Evolutionary conservation across 1,140 invertebrate species (phyloP), one percentile per base, ranked within the genome.

Genomic region (Subanguina moxae): DNA sequence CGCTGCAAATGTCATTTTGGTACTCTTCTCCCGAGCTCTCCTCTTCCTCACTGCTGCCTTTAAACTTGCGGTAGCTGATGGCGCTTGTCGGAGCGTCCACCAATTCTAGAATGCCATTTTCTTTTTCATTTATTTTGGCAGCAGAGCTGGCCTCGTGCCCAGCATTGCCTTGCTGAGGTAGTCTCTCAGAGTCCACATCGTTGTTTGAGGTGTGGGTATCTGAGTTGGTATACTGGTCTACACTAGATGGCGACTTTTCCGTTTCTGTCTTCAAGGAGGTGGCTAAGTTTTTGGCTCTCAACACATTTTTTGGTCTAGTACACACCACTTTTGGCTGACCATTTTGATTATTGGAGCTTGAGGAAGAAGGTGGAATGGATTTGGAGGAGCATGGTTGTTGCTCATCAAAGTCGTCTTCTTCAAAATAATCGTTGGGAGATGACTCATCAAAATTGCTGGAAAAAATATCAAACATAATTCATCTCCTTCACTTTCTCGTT

Each of bases 371-470:
- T 5, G 17, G 3, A 52, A 52, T 52, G 17, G 48, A 52, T 52
- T 52, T 52, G n/a, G 48, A 52, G 15, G 48, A 52, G 17, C 48
- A 52, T 3, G 48, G 48, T 25, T 52, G 48, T 52, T 52, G 48
- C n/a, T 52, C 48, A 52, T 52, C 15, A 8, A 19, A 52, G 23
- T 52, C n/a, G 17, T 52, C 48, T 21, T 52, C 48, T 15, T 19
- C 48, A 15, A 52, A 19, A 15, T 52, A 25, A 5, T 52, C 48
- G 23, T 52, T 52, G 8, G 48, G 23, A 25, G 48, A 52, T 38
- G 32, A 38, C 32, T 38, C 32, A 11, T 38, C 32, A 11, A 38
- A 38, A 11, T 38, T 38, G 32, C 32, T 38, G 32, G n/a, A n/a
- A n/a, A n/a, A n/a, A n/a, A n/a, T n/a, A n/a, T n/a, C 32, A 38